Conservation (phyloP, 2,797 vertebrate genomes). For the Arctocebus calabarensis region DNA sequence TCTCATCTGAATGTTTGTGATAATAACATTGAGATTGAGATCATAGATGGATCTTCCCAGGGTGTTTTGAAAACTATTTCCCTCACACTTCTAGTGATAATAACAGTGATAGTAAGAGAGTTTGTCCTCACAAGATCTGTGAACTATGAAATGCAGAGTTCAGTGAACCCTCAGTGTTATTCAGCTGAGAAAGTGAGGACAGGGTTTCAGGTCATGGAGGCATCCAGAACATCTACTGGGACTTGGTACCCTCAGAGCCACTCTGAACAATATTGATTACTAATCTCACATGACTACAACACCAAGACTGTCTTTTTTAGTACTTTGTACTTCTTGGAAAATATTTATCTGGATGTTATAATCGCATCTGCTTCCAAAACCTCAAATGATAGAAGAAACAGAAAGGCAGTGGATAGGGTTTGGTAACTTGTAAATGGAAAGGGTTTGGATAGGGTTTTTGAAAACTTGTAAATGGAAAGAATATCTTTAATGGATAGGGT, state of each 20-base stretch:
- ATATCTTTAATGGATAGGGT: too few species aligned
- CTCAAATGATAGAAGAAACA: not conserved
- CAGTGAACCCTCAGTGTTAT: not conserved
- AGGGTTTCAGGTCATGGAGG: not conserved
- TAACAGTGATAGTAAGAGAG: not conserved
- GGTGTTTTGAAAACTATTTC: not conserved
- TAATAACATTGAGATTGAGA: not conserved
- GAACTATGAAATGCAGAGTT: not conserved
- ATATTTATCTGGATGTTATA: not conserved
- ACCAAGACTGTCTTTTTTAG: not conserved
- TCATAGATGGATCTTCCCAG: not conserved
- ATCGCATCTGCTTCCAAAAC: not conserved
- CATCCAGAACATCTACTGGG: not conserved
- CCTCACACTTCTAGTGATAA: not conserved
- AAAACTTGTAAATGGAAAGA: not conserved
- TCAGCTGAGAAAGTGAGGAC: not conserved
- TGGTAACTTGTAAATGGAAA: too few species aligned
- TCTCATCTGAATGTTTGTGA: not conserved
- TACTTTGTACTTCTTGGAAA: not conserved
- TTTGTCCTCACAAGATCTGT: rapidly evolving
- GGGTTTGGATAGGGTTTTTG: too few species aligned
- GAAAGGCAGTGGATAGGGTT: not conserved
- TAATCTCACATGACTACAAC: not conserved
- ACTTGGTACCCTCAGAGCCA: too few species aligned
- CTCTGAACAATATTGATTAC: not conserved